phyloP scores from a whole-genome alignment of 2,113 vertebrate species.

The Rostratula benghalensis region DNA sequence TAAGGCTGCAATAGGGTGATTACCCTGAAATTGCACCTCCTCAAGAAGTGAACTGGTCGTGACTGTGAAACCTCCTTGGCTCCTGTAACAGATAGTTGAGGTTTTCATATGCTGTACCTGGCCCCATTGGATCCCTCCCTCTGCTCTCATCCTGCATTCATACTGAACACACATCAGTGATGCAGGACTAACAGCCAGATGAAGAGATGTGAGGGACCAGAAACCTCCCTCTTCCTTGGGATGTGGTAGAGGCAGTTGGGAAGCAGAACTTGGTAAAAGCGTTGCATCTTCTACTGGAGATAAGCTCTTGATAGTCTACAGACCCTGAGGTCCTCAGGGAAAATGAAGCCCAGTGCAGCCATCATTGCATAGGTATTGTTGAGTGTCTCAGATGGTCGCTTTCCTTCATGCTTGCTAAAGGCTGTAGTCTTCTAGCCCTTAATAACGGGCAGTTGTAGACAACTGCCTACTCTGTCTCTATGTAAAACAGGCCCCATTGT shows the following conservation, averaged over 20 bases:
- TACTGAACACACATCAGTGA: neutral
- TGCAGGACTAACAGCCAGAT: neutral
- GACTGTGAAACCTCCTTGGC: neutral
- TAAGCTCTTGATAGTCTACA: neutral
- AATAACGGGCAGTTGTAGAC: neutral
- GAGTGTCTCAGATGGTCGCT: neutral
- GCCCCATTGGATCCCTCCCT: neutral
- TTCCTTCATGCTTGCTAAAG: neutral
- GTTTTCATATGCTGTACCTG: neutral
- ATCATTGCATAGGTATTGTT: neutral
- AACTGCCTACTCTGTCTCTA: neutral
- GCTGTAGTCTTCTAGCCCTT: neutral
- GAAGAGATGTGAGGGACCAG: neutral
- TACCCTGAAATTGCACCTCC: neutral
- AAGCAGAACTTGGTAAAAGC: neutral
- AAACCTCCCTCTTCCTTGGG: neutral
- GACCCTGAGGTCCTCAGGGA: neutral
- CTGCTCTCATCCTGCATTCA: neutral
- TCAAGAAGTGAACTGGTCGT: neutral
- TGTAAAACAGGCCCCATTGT: neutral
- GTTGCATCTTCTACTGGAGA: neutral
- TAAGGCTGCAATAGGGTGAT: neutral
- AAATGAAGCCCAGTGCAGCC: neutral
- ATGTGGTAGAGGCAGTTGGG: neutral
- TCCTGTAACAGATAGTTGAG: neutral